phyloP scores from a whole-genome alignment of 2,113 vertebrate species.

The Chamaetylas fuelleborni region DNA sequence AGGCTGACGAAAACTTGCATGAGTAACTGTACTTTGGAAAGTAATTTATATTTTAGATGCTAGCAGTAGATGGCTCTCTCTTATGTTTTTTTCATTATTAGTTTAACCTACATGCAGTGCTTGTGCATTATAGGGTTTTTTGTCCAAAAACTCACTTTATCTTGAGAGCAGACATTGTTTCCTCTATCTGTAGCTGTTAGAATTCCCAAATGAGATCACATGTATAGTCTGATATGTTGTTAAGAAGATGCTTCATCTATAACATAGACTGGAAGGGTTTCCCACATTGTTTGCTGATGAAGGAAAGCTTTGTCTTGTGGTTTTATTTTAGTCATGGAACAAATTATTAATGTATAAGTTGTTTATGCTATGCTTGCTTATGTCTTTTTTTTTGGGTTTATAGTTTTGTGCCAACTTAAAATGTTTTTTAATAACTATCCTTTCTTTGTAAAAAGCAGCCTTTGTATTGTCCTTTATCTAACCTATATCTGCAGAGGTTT shows the following conservation, averaged over 20 bases:
- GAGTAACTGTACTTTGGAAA: background rate
- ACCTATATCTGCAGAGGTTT: background rate
- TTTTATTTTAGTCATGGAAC: background rate
- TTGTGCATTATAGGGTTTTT: background rate
- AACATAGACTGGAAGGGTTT: background rate
- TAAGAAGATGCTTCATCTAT: background rate
- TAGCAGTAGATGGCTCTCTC: conserved; percentile 14
- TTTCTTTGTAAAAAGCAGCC: background rate
- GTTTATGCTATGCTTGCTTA: background rate
- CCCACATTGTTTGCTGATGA: background rate
- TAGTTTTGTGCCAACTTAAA: background rate
- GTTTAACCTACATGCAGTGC: background rate
- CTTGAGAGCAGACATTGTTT: background rate
- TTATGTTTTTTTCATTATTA: background rate
- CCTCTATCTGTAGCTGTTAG: background rate
- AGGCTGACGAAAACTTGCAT: background rate
- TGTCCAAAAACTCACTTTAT: background rate
- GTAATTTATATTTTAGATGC: background rate
- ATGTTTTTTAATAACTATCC: background rate
- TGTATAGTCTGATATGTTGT: background rate
- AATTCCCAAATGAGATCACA: background rate
- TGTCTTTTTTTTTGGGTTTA: background rate
- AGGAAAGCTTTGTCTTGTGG: background rate
- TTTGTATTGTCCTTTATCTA: background rate
- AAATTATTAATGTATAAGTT: background rate